These are phyloP conservation scores for Smutsia gigantea DNA, from an alignment of 2,797 vertebrate genomes.

Conservation along the genomic window DNA sequence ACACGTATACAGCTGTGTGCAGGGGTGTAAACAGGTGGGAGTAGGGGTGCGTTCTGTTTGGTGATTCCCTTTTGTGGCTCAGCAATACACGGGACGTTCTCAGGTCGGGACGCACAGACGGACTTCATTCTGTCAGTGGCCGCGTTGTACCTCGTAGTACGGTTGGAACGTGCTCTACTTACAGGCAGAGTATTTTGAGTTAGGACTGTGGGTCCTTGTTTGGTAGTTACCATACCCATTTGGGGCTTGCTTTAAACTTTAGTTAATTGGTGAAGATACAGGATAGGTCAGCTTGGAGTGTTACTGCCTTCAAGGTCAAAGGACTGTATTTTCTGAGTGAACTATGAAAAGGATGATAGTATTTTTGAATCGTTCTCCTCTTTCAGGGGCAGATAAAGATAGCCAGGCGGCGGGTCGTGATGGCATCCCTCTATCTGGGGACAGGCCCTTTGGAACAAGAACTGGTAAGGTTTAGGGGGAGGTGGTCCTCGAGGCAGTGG, in stretches of 20 bases:
- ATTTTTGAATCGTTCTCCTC: background rate
- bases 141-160: accelerated
- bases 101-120: accelerated
- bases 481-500: background rate
- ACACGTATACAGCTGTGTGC: accelerated
- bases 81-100: accelerated
- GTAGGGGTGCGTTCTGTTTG: accelerated
- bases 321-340: background rate
- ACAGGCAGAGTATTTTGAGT: background rate
- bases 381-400: constrained; percentile 92
- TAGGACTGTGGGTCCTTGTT: background rate
- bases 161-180: background rate
- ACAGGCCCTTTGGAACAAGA: constrained; percentile 96
- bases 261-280: background rate
- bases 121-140: background rate
- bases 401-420: constrained; percentile 93
- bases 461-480: constrained; percentile 88
- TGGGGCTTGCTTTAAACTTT: background rate
- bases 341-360: background rate
- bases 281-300: background rate
- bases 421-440: constrained; percentile 97
- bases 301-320: background rate
- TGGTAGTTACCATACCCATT: background rate
- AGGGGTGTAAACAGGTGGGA: accelerated
- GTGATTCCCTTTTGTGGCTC: background rate